Evolutionary conservation across 2,888 invertebrate genomes (phyloP).

Genomic region (Laspeyria flexula): DNA sequence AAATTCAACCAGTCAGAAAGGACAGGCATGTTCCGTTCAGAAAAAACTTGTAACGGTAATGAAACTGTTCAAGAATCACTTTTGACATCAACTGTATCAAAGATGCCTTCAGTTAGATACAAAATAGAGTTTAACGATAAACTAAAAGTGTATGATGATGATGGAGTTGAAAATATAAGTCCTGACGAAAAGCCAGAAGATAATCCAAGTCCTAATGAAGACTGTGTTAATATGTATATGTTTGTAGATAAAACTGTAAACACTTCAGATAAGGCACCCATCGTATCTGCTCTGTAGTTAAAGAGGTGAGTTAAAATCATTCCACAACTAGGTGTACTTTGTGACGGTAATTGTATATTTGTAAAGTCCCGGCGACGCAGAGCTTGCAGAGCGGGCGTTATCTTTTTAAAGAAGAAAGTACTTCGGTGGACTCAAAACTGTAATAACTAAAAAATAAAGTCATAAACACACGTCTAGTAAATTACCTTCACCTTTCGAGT

Average conservation of each 20-base stretch:
- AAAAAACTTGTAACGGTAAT: constrained; percentile 81
- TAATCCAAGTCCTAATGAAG: constrained; percentile 76
- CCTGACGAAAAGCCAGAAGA: constrained; percentile 79
- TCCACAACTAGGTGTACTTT: no score
- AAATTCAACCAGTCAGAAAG: constrained; percentile 77
- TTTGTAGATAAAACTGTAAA: constrained; percentile 77
- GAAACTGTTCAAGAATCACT: constrained; percentile 81
- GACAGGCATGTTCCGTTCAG: constrained; percentile 78
- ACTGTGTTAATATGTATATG: constrained; percentile 82
- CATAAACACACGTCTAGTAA: no score
- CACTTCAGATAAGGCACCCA: constrained; percentile 77
- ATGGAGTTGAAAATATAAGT: constrained; percentile 71
- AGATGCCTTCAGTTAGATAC: constrained; percentile 77
- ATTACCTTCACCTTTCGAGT: not conserved
- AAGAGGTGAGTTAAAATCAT: constrained; percentile 66
- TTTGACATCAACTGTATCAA: constrained; percentile 75
- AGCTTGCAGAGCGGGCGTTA: no score
- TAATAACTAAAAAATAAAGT: no score
- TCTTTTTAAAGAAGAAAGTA: no score
- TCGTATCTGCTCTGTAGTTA: constrained; percentile 77
- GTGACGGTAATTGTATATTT: no score
- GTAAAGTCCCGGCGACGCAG: no score
- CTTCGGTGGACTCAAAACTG: no score
- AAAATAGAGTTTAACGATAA: constrained; percentile 77
- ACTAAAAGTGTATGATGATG: constrained; percentile 63